Conservation (phyloP, 2,888 invertebrate genomes). For the Eristalinus sepulchralis region DNA sequence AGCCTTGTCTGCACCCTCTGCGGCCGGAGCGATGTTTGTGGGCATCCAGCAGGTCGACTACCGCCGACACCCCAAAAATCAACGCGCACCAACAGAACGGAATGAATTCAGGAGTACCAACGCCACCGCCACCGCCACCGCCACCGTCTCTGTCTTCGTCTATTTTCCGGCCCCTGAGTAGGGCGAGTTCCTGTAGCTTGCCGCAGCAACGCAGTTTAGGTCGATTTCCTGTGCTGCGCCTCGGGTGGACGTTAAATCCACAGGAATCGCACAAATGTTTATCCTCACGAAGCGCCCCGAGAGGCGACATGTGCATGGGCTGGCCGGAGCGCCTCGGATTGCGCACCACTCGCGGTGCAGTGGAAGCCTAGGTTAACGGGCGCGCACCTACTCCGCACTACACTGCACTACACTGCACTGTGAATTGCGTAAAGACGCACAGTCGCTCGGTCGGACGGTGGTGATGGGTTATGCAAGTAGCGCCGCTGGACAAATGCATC, state of each 20-base stretch:
- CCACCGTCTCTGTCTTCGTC: background rate
- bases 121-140: background rate
- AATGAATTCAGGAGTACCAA: background rate
- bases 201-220: slow-evolving; percentile 51
- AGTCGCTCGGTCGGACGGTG: background rate
- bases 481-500: slow-evolving; percentile 60
- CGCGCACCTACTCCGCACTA: slow-evolving; percentile 1
- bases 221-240: slow-evolving; percentile 40
- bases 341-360: slow-evolving; percentile 1
- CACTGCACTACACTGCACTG: background rate
- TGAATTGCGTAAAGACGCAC: slow-evolving; percentile 52
- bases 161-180: background rate
- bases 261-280: slow-evolving; percentile 31
- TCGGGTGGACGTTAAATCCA: slow-evolving; percentile 54
- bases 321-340: background rate
- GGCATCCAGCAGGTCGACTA: slow-evolving; percentile 25
- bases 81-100: background rate
- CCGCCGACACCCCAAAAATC: slow-evolving; percentile 35
- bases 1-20: slow-evolving; percentile 55
- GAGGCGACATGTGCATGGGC: background rate
- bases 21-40: background rate
- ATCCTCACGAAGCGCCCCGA: background rate
- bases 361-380: slow-evolving; percentile 27
- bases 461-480: slow-evolving; percentile 42
- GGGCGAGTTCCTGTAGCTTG: slow-evolving; percentile 32